Conservation (phyloP, 2,888 invertebrate genomes). For the Tigriopus californicus region DNA sequence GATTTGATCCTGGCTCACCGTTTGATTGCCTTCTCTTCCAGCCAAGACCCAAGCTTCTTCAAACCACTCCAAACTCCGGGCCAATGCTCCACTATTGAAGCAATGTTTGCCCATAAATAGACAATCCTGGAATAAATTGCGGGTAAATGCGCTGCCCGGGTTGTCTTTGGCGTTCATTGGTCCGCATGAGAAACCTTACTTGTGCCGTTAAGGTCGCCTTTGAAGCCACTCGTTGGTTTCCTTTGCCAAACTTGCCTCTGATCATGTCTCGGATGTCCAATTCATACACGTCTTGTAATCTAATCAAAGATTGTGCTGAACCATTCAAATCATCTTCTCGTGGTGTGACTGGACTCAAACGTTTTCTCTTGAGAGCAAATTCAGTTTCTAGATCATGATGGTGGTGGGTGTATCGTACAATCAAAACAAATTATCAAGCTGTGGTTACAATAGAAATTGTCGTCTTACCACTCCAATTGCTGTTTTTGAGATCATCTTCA, state of each 20-base stretch:
- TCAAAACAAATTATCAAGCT: no score
- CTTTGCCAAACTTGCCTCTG: conserved; percentile 19
- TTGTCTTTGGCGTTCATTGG: no score
- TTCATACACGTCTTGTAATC: conserved; percentile 23
- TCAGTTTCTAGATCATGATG: conserved; percentile 1
- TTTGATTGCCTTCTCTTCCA: conserved; percentile 22
- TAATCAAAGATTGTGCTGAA: conserved; percentile 23
- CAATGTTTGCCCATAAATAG: conserved; percentile 26
- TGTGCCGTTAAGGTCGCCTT: conserved; percentile 14
- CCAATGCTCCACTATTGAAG: conserved; percentile 24
- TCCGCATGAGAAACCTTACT: conserved; percentile 26
- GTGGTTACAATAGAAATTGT: no score
- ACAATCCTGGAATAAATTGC: conserved; percentile 26
- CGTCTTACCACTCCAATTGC: conserved; percentile 14
- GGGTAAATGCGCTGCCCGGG: no score
- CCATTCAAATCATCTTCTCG: conserved; percentile 23
- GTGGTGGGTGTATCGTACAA: no score
- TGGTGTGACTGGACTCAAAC: conserved; percentile 19
- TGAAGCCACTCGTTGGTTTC: background rate
- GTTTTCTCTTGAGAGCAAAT: background rate
- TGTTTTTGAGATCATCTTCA: conserved; percentile 18
- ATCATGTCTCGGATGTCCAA: conserved; percentile 22
- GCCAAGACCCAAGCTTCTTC: conserved; percentile 24
- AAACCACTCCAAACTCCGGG: conserved; percentile 27
- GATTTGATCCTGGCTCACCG: conserved; percentile 23